These are phyloP conservation scores for Muscicapa adusta DNA, from an alignment of 2,113 vertebrate genomes.

Conservation along the genomic window DNA sequence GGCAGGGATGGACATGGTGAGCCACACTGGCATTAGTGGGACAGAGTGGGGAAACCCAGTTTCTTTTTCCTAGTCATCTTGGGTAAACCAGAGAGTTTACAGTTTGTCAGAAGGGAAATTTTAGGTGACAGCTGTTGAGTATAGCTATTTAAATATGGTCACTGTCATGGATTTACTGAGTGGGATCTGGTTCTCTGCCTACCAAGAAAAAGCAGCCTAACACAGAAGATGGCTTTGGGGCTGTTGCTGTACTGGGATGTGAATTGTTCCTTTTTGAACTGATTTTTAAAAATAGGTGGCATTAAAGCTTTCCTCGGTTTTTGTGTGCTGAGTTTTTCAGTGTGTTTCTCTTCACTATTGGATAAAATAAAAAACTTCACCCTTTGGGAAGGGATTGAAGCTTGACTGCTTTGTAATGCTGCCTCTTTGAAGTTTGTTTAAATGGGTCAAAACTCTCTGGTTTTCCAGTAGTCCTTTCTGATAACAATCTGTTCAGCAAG, in stretches of 20 bases:
- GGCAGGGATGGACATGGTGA: not conserved
- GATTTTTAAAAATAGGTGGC: not conserved
- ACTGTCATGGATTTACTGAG: not conserved
- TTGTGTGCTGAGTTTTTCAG: not conserved
- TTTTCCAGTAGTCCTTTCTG: not conserved
- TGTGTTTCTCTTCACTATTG: not conserved
- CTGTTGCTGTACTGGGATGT: not conserved
- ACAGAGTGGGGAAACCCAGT: not conserved
- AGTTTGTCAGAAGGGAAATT: constrained; percentile 6
- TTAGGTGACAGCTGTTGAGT: not conserved
- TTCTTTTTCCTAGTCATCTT: not conserved
- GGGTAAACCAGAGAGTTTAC: not conserved
- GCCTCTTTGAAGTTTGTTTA: not conserved
- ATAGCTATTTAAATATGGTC: not conserved
- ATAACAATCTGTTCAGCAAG: not conserved
- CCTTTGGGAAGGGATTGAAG: not conserved
- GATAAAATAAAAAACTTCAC: not conserved
- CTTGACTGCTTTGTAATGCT: not conserved
- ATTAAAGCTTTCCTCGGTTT: not conserved
- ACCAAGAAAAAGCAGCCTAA: not conserved
- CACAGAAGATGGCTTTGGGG: not conserved
- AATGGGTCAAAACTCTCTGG: not conserved
- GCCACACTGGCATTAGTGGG: not conserved
- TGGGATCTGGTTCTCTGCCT: not conserved
- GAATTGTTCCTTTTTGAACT: not conserved